Percentiles rank a stretch among this genome's conserved stretches.
Evolutionary conservation across 2,797 vertebrate species (phyloP).

Genomic region (Sebastes alutus): DNA sequence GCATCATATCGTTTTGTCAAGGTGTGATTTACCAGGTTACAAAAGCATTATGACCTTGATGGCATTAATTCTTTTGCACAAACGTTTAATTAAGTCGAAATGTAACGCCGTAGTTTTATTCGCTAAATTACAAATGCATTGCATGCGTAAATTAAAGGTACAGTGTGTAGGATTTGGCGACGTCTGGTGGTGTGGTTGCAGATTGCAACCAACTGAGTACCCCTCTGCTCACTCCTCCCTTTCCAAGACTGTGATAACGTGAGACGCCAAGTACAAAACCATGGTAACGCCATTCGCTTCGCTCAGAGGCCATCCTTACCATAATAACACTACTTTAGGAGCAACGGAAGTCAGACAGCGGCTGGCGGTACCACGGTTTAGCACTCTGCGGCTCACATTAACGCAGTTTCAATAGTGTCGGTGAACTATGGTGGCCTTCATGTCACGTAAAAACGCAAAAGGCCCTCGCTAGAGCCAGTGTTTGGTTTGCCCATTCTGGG

Average conservation of each 20-base stretch:
- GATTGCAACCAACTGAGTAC: too few relatives aligned
- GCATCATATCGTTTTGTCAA: neutral
- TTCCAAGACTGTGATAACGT: too few relatives aligned
- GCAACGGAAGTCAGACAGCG: rapidly evolving
- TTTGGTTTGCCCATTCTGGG: too few relatives aligned
- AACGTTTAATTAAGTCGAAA: neutral
- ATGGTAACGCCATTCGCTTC: rapidly evolving
- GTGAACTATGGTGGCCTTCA: too few relatives aligned
- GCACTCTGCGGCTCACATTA: too few relatives aligned
- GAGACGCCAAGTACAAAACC: too few relatives aligned
- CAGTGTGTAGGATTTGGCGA: neutral
- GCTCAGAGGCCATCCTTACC: too few relatives aligned
- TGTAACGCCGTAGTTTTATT: neutral
- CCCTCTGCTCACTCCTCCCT: too few relatives aligned
- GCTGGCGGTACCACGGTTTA: too few relatives aligned
- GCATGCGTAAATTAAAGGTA: neutral
- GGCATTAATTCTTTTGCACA: neutral
- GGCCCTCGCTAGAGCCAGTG: rapidly evolving
- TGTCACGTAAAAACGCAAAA: too few relatives aligned
- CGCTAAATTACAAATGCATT: neutral
- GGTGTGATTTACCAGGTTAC: neutral
- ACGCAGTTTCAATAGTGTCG: too few relatives aligned
- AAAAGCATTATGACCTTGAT: neutral
- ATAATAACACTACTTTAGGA: too few relatives aligned
- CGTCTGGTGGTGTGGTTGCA: neutral